These are phyloP conservation scores for Caenorhabditis inopinata DNA, from an alignment of 1,140 invertebrate genomes.

Conservation along the genomic window DNA sequence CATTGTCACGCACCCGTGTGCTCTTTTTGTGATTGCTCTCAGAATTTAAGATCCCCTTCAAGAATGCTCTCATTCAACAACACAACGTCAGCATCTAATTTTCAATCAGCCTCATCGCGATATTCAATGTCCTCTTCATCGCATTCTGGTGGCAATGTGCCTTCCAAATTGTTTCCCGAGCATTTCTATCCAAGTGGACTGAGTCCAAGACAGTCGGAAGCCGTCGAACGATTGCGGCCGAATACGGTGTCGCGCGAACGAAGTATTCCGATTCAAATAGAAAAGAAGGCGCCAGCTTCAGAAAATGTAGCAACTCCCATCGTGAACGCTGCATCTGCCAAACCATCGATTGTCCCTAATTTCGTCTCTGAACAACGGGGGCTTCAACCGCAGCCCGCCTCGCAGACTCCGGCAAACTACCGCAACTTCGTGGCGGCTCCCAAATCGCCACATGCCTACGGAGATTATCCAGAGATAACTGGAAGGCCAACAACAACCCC, in stretches of 20 bases:
- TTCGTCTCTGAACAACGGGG: background rate
- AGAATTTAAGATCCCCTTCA: background rate
- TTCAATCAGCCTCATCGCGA: slow-evolving; percentile 21
- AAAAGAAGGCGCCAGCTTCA: background rate
- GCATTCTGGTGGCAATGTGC: background rate
- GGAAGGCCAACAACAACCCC: background rate
- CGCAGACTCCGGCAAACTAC: slow-evolving; percentile 31
- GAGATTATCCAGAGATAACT: slow-evolving; percentile 36
- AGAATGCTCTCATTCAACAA: slow-evolving; percentile 5
- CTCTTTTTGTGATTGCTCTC: background rate
- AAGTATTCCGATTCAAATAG: slow-evolving; percentile 5
- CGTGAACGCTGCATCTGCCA: background rate
- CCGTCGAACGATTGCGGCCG: slow-evolving; percentile 46
- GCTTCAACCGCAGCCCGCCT: background rate
- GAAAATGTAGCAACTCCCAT: background rate
- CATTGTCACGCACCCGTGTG: background rate
- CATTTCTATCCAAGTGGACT: slow-evolving; percentile 19
- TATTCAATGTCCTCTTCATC: background rate
- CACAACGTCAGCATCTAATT: slow-evolving; percentile 20
- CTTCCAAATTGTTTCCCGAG: slow-evolving; percentile 6
- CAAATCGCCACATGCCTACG: slow-evolving; percentile 2
- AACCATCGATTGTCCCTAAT: background rate
- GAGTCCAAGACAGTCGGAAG: slow-evolving; percentile 48
- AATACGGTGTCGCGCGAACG: slow-evolving; percentile 24
- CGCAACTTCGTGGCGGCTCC: slow-evolving; percentile 38